Conservation (phyloP, 2,113 vertebrate genomes). For the Paralichthys olivaceus region DNA sequence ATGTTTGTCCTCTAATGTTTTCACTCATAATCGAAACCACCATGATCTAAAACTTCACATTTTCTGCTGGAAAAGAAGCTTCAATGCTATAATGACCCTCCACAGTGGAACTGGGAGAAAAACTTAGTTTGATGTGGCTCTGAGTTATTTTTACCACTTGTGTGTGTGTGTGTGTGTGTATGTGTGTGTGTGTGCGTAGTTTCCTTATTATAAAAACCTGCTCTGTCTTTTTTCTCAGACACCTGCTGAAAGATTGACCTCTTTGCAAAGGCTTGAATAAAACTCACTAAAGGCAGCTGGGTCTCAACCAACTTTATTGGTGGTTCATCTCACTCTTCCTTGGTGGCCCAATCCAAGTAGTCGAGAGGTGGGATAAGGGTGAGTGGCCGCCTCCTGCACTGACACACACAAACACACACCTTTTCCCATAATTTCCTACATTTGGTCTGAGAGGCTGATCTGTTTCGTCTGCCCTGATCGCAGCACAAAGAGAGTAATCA, state of each 20-base stretch:
- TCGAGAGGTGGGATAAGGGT: constrained; percentile 12
- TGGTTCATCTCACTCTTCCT: constrained; percentile 35
- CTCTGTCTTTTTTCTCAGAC: background rate
- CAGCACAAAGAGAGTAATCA: constrained; percentile 56
- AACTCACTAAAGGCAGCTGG: background rate
- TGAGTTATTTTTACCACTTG: no score
- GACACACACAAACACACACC: background rate
- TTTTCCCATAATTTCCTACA: constrained; percentile 24
- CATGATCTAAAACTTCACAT: no score
- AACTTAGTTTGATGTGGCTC: no score
- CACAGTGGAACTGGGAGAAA: no score
- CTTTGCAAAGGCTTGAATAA: background rate
- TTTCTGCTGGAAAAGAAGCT: no score
- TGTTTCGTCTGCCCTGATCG: constrained; percentile 78
- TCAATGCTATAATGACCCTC: no score
- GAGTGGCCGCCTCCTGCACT: constrained; percentile 2
- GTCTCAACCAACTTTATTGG: background rate
- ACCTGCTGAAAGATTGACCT: background rate
- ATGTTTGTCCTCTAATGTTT: no score
- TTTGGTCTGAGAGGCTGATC: constrained; percentile 35
- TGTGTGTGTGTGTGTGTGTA: no score
- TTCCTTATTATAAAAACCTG: no score
- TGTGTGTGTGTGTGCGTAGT: no score
- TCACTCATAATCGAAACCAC: no score
- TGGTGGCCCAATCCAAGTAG: constrained; percentile 48